Evolutionary conservation across 2,888 invertebrate species (phyloP), one percentile per base, ranked within the genome.

Genomic region (Drosophila prostipennis): DNA sequence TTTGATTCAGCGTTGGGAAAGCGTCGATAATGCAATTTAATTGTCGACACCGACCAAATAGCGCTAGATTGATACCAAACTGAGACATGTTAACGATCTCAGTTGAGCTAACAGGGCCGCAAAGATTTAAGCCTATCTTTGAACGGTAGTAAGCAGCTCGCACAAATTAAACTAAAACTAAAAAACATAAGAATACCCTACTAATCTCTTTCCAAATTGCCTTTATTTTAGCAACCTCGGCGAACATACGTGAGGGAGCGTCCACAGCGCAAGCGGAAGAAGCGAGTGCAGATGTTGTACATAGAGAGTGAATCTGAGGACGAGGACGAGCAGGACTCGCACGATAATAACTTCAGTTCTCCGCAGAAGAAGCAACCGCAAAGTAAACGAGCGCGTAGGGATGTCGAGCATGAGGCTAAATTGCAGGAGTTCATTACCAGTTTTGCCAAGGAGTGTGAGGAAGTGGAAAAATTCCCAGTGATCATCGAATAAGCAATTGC

Each of bases 361-460:
- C 87, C 87, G 6, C 26, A 4, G 58, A 80, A 77, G 78, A 71
- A 52, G 54, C n/a, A 43, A 19, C 65, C 6, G 3, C 57, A 77
- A 6, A 23, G 5, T 8, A 89, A 89, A 45, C 72, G 79, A 2
- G 48, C 70, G 13, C 72, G 79, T 2, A 77, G 65, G 37, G 85
- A 88, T 64, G 14, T 49, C 14, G 69, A 72, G 13, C 65, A 72
- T 6, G 81, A 79, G 19, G 63, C 64, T 2, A 84, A 89, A 26
- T 40, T 92, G 5, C 56, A 82, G 0, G 71, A 86, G 7, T 92
- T 89, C 46, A 74, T 88, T 6, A 74, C 80, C n/a, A 89, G 90
- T 42, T 91, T 91, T 57, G 91, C 91, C 59, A 79, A 85, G 55
- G 84, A 91, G 84, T 91, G 90, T 46, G 79, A 87, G 39, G 91